A percentile compares a stretch with the other conserved stretches of the same genome.
Conservation (phyloP, 2,888 invertebrate genomes). For the Rotaria macrura region DNA sequence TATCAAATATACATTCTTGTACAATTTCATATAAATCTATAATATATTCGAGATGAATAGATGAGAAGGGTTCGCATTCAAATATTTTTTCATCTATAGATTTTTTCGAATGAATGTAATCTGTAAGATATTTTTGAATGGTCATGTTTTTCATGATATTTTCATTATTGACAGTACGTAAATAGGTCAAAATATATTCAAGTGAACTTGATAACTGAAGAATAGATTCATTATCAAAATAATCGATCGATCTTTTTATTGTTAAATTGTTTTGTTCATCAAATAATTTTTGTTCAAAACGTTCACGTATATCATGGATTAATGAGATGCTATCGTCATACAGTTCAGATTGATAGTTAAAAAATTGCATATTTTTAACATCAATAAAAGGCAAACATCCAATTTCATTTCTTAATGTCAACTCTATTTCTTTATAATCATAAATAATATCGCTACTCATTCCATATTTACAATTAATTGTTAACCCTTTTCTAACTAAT, state of each 20-base stretch:
- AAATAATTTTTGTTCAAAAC: background rate
- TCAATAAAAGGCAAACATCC: background rate
- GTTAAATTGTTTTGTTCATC: background rate
- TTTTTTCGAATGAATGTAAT: background rate
- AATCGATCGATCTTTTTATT: background rate
- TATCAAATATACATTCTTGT: background rate
- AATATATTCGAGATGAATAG: background rate
- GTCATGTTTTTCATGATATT: background rate
- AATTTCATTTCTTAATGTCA: background rate
- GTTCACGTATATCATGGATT: background rate
- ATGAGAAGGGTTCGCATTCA: background rate
- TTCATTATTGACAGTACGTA: constrained; percentile 5
- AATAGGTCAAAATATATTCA: constrained; percentile 1
- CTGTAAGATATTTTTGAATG: background rate
- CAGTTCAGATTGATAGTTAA: constrained; percentile 18
- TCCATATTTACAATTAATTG: background rate
- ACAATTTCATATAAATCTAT: constrained; percentile 9
- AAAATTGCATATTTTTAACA: background rate
- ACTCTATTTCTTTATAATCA: constrained; percentile 13
- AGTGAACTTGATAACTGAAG: background rate
- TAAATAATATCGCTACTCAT: background rate
- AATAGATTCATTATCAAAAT: background rate
- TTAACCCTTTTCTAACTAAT: background rate
- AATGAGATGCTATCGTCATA: background rate
- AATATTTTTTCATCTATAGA: background rate